A percentile compares a stretch with the other conserved stretches of the same genome.
Evolutionary conservation across 2,113 vertebrate species (phyloP).

Genomic region (Muntiacus reevesi): DNA sequence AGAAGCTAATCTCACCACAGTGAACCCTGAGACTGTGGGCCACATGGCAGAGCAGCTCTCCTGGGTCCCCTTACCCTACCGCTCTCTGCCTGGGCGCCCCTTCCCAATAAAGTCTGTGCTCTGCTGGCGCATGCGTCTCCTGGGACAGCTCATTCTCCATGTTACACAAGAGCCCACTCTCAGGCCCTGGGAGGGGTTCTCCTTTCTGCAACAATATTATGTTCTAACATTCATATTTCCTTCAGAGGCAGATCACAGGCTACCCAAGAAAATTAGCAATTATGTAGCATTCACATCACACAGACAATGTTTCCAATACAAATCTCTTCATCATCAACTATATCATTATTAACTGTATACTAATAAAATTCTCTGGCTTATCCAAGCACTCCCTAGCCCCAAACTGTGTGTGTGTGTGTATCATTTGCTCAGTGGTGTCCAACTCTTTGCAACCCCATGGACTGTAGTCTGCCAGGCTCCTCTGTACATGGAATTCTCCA

Average conservation of each 20-base stretch:
- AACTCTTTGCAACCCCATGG: neutral
- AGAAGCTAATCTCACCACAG: neutral
- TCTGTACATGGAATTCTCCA: neutral
- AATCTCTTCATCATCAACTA: neutral
- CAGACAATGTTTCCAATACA: neutral
- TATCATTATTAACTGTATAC: neutral
- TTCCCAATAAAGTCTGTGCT: neutral
- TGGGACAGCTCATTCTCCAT: neutral
- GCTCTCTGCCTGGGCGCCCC: neutral
- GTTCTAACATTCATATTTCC: neutral
- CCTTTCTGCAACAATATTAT: neutral
- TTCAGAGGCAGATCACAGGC: neutral
- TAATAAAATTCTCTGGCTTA: neutral
- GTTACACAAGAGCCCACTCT: neutral
- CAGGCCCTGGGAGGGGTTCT: neutral
- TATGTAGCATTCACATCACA: neutral
- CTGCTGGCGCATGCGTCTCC: neutral
- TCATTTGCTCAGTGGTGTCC: neutral
- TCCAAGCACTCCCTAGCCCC: neutral
- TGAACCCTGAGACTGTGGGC: neutral
- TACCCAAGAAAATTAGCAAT: constrained; percentile 10
- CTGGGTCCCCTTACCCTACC: neutral
- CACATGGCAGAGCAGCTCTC: neutral
- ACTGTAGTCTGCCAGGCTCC: neutral
- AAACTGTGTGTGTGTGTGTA: neutral